These are phyloP conservation scores for Lutjanus erythropterus DNA, from an alignment of 2,113 vertebrate genomes.

Conservation along the genomic window DNA sequence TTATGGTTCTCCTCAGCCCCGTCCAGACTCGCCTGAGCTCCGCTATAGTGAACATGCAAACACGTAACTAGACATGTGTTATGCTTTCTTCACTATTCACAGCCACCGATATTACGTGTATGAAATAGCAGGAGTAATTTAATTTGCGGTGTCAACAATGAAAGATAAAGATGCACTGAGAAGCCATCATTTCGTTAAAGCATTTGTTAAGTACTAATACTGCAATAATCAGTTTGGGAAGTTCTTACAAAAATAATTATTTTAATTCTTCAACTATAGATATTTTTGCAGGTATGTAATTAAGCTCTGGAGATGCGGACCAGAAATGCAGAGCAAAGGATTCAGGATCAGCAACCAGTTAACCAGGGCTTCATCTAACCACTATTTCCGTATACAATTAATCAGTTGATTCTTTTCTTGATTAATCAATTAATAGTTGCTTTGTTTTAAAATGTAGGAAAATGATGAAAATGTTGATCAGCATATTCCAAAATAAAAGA, in stretches of 20 bases:
- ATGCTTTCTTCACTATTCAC: neutral
- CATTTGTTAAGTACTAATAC: neutral
- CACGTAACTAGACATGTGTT: neutral
- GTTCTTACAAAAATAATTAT: neutral
- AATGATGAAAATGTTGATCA: too few relatives aligned
- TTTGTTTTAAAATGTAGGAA: too few relatives aligned
- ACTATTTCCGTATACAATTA: too few relatives aligned
- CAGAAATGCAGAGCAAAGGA: neutral
- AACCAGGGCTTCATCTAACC: too few relatives aligned
- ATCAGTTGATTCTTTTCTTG: too few relatives aligned
- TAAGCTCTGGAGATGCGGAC: neutral
- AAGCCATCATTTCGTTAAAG: neutral
- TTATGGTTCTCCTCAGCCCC: neutral
- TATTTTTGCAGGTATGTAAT: neutral
- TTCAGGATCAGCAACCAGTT: too few relatives aligned
- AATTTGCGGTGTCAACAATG: neutral
- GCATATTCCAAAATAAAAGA: too few relatives aligned
- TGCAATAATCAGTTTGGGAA: neutral
- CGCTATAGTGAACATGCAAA: too few relatives aligned
- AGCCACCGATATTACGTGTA: neutral
- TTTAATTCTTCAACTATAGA: neutral
- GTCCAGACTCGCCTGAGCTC: neutral
- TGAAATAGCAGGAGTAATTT: neutral
- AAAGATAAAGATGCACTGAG: neutral
- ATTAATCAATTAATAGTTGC: too few relatives aligned